phyloP scores from a whole-genome alignment of 1,140 invertebrate species.

The Temnothorax longispinosus region DNA sequence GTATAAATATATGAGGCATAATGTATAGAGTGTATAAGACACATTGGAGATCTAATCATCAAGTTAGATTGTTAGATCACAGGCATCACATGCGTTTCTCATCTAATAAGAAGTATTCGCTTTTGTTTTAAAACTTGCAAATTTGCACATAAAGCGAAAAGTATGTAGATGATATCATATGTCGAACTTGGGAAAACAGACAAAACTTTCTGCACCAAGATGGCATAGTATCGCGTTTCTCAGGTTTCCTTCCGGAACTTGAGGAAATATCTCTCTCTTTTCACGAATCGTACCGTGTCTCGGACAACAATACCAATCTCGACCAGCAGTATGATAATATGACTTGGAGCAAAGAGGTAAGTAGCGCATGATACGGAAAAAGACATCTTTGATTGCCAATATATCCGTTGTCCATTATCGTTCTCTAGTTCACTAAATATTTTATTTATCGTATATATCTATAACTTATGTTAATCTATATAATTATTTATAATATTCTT shows the following conservation, averaged over 20 bases:
- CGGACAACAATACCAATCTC: constrained; percentile 35
- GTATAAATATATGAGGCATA: too few relatives aligned
- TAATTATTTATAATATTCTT: too few relatives aligned
- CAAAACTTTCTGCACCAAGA: constrained; percentile 4
- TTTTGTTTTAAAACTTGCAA: constrained; percentile 29
- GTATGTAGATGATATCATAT: background rate
- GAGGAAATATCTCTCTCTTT: constrained; percentile 4
- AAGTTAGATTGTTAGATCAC: background rate
- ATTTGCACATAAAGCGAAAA: constrained; percentile 26
- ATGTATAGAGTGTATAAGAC: too few relatives aligned
- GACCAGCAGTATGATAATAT: constrained; percentile 18
- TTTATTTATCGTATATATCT: background rate
- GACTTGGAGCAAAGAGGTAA: background rate
- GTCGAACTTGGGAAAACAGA: constrained; percentile 25
- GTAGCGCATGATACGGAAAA: background rate
- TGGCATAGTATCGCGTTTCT: constrained; percentile 4
- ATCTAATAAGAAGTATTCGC: background rate
- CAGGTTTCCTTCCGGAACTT: constrained; percentile 1
- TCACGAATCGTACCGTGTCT: constrained; percentile 7
- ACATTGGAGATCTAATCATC: background rate
- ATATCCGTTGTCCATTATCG: background rate
- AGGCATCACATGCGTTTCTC: background rate
- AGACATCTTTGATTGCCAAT: background rate
- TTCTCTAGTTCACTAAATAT: background rate
- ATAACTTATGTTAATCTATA: too few relatives aligned